phyloP scores from a whole-genome alignment of 30 jellyfish, hydroid and myxozoan genomes.

The Nemopilema nomurai region DNA sequence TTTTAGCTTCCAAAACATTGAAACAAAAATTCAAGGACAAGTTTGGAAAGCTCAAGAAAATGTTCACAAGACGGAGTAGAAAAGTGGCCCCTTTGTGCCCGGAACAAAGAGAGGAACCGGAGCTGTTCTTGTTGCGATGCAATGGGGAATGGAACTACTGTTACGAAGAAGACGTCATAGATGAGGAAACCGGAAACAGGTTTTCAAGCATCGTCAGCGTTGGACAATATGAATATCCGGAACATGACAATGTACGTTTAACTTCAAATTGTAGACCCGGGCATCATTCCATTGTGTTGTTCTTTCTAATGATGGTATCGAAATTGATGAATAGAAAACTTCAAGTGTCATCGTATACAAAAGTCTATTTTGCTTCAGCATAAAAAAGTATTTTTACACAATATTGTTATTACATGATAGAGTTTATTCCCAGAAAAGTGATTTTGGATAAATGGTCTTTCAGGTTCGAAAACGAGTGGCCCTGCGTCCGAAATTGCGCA shows the following conservation, averaged over 20 bases:
- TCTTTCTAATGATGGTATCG: too few relatives aligned
- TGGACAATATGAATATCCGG: slow-evolving; percentile 31
- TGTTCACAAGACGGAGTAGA: slow-evolving; percentile 21
- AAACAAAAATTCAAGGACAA: slow-evolving; percentile 13
- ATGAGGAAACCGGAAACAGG: background rate
- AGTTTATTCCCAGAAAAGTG: too few relatives aligned
- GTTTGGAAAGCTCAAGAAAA: slow-evolving; percentile 3
- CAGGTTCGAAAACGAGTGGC: slow-evolving; percentile 17
- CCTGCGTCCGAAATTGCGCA: background rate
- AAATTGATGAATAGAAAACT: too few relatives aligned
- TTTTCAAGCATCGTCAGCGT: background rate
- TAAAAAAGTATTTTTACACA: too few relatives aligned
- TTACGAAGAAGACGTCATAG: slow-evolving; percentile 13
- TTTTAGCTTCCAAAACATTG: background rate
- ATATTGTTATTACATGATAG: too few relatives aligned
- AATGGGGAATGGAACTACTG: slow-evolving; percentile 26
- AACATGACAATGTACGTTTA: slow-evolving; percentile 11
- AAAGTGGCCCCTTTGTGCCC: background rate
- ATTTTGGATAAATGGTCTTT: too few relatives aligned
- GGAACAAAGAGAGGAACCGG: slow-evolving; percentile 16
- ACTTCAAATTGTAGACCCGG: background rate
- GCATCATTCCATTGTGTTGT: background rate
- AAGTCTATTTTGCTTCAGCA: too few relatives aligned
- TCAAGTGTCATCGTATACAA: too few relatives aligned
- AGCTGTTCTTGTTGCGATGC: slow-evolving; percentile 6